Conservation (phyloP, 2,797 vertebrate species). For the Synanceia verrucosa region DNA sequence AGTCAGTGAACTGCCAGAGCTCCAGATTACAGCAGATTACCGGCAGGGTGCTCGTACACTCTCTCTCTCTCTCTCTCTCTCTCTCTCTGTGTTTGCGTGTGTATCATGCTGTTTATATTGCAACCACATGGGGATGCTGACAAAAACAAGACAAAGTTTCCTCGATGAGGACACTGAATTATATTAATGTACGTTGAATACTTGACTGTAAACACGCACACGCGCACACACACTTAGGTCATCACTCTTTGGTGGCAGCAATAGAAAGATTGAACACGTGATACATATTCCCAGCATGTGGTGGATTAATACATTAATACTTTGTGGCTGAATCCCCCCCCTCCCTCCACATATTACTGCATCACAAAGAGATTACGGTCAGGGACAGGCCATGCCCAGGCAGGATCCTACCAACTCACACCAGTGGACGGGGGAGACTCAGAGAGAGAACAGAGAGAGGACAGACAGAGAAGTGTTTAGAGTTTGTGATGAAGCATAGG, state of each 20-base stretch:
- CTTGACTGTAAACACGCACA: too few species aligned
- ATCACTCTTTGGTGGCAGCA: conserved; percentile 46
- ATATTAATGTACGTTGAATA: not conserved
- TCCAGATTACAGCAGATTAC: conserved; percentile 80
- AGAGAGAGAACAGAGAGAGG: not conserved
- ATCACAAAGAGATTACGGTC: conserved; percentile 78
- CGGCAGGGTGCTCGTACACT: conserved; percentile 58
- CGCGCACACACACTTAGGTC: conserved; percentile 31
- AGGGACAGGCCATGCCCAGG: conserved; percentile 65
- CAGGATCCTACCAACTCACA: conserved; percentile 74
- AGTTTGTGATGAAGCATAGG: conserved; percentile 2
- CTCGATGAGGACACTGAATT: not conserved
- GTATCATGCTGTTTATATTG: conserved; percentile 32
- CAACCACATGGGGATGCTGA: conserved; percentile 30
- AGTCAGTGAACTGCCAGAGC: conserved; percentile 68
- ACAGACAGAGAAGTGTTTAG: not conserved
- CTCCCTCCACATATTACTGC: conserved; percentile 57
- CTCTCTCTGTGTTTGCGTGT: conserved; percentile 15
- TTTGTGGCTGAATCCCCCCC: conserved; percentile 40
- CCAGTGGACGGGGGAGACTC: conserved; percentile 30
- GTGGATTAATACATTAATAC: conserved; percentile 78
- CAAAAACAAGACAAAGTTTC: conserved; percentile 20
- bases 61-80: conserved; percentile 34
- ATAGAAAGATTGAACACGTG: conserved; percentile 48
- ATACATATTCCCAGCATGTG: conserved; percentile 71